phyloP scores from a whole-genome alignment of 2,113 vertebrate genomes.

The Pygoscelis adeliae region DNA sequence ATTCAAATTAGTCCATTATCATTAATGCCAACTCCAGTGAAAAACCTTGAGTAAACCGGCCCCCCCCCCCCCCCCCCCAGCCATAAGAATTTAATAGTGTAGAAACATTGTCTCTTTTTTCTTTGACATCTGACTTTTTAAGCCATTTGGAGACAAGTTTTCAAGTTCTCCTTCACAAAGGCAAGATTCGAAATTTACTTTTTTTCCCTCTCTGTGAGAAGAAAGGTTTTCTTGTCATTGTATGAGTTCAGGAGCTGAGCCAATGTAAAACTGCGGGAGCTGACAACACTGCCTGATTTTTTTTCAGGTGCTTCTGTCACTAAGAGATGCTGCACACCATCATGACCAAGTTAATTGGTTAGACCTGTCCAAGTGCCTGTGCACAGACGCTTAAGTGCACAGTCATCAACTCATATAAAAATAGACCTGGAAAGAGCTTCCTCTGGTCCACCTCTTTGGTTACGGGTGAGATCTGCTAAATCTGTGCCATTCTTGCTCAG shows the following conservation, averaged over 20 bases:
- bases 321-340: slow-evolving; percentile 12
- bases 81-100: slow-evolving; percentile 43
- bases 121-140: slow-evolving; percentile 34
- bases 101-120: slow-evolving; percentile 49
- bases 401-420: slow-evolving; percentile 19
- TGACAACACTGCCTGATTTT: slow-evolving; percentile 24
- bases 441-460: neutral
- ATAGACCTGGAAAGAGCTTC: slow-evolving; percentile 6
- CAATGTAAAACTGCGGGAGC: slow-evolving; percentile 35
- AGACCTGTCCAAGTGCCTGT: slow-evolving; percentile 27
- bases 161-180: slow-evolving; percentile 9
- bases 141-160: slow-evolving; percentile 29
- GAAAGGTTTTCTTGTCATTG: neutral
- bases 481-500: neutral
- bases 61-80: neutral
- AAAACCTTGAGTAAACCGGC: slow-evolving; percentile 34
- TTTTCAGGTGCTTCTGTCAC: slow-evolving; percentile 46
- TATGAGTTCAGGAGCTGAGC: slow-evolving; percentile 16
- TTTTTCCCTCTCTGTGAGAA: neutral
- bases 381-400: slow-evolving; percentile 5
- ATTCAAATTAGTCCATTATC: slow-evolving; percentile 59
- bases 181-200: neutral
- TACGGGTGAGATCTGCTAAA: neutral
- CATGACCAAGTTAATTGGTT: slow-evolving; percentile 56
- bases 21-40: slow-evolving; percentile 54